Conservation (phyloP, 1,140 invertebrate species). For the Drosophila nebulosa region DNA sequence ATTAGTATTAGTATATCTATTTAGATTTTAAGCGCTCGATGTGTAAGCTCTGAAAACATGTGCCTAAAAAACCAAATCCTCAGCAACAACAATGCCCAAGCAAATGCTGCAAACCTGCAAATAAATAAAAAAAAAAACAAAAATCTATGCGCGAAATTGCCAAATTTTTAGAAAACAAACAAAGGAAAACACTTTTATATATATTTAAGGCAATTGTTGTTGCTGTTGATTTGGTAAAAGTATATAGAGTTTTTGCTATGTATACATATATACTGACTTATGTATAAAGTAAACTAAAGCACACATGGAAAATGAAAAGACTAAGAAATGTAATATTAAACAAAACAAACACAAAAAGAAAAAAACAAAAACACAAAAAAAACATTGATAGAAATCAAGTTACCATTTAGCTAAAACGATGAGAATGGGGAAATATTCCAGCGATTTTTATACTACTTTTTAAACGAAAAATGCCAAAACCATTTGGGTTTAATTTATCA, state of each 20-base stretch:
- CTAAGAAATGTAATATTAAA: constrained; percentile 70
- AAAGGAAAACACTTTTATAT: constrained; percentile 35
- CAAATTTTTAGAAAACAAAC: constrained; percentile 51
- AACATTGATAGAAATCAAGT: constrained; percentile 52
- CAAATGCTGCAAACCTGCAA: constrained; percentile 17
- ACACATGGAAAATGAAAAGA: constrained; percentile 79
- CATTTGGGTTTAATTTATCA: constrained; percentile 42
- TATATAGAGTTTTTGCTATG: constrained; percentile 74
- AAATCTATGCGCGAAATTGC: constrained; percentile 52
- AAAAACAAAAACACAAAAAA: constrained; percentile 11
- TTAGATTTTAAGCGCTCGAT: constrained; percentile 47
- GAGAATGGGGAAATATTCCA: background rate
- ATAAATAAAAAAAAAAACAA: constrained; percentile 24
- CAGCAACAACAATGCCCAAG: constrained; percentile 29
- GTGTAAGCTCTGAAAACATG: constrained; percentile 75
- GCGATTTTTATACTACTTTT: constrained; percentile 61
- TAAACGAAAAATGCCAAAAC: constrained; percentile 60
- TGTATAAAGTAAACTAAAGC: constrained; percentile 75
- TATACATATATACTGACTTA: constrained; percentile 62
- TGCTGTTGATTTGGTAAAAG: constrained; percentile 45
- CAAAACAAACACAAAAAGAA: constrained; percentile 1
- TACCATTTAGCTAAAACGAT: constrained; percentile 50
- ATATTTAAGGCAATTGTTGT: constrained; percentile 17
- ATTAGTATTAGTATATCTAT: constrained; percentile 69
- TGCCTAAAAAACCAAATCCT: constrained; percentile 57